Conservation (phyloP, 2,888 invertebrate genomes). For the Theretra japonica region DNA sequence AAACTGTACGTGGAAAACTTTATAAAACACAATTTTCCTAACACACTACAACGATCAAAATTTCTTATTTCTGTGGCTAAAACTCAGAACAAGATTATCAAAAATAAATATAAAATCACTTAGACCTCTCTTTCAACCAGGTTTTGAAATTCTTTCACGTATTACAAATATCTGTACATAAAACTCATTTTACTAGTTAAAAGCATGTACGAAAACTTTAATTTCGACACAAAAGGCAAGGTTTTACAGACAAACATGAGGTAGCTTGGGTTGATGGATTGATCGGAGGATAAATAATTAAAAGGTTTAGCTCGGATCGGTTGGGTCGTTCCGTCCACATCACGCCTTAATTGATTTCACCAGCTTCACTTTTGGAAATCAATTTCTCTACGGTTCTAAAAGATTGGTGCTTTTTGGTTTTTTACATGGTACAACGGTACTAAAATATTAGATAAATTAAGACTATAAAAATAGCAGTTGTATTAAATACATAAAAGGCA, state of each 20-base stretch:
- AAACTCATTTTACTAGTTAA: background rate
- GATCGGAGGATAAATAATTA: slow-evolving; percentile 73
- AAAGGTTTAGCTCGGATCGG: slow-evolving; percentile 58
- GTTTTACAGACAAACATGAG: slow-evolving; percentile 51
- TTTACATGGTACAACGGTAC: background rate
- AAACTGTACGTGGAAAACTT: too few species aligned
- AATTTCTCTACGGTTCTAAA: slow-evolving; percentile 61
- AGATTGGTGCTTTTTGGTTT: slow-evolving; percentile 43
- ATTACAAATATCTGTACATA: background rate
- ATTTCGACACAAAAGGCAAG: slow-evolving; percentile 48
- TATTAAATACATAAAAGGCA: too few species aligned
- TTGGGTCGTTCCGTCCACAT: slow-evolving; percentile 61
- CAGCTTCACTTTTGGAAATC: slow-evolving; percentile 56
- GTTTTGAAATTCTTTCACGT: background rate
- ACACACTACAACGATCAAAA: too few species aligned
- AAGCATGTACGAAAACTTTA: slow-evolving; percentile 19
- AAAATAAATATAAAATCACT: too few species aligned
- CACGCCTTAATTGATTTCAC: slow-evolving; percentile 79
- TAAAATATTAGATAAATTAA: too few species aligned
- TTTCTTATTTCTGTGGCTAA: too few species aligned
- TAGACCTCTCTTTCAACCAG: too few species aligned
- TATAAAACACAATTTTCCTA: too few species aligned
- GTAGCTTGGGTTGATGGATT: slow-evolving; percentile 51
- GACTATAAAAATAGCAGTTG: too few species aligned
- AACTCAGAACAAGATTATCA: too few species aligned